A percentile compares a stretch with the other conserved stretches of the same genome.
These are phyloP conservation scores for Psilopsiagon aymara DNA, from an alignment of 2,113 vertebrate species.

Conservation along the genomic window DNA sequence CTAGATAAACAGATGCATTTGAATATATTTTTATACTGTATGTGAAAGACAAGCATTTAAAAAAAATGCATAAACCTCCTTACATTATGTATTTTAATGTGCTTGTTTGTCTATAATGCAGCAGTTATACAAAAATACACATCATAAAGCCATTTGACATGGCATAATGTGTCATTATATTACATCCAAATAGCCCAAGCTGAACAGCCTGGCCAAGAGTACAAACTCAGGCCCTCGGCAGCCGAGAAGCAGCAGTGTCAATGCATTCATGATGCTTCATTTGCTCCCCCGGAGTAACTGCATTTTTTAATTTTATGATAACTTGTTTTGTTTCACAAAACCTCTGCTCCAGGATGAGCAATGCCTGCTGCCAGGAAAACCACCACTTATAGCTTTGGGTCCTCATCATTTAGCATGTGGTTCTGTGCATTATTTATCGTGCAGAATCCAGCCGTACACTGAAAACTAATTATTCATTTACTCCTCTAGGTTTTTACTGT, in stretches of 20 bases:
- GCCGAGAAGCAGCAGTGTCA: neutral
- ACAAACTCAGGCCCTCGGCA: neutral
- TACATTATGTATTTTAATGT: neutral
- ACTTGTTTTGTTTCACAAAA: constrained; percentile 19
- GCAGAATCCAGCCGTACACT: neutral
- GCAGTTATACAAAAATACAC: neutral
- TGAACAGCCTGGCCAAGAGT: neutral
- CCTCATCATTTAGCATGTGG: neutral
- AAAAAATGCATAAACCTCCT: neutral
- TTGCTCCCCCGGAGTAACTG: neutral
- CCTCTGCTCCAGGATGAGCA: neutral
- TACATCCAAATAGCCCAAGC: neutral
- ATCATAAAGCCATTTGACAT: neutral
- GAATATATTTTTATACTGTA: neutral
- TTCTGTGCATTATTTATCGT: constrained; percentile 29
- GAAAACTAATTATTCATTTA: constrained; percentile 5
- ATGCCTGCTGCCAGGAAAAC: neutral
- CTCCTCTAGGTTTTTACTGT: neutral
- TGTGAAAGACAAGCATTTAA: neutral
- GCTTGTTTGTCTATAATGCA: neutral
- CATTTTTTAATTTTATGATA: constrained; percentile 5
- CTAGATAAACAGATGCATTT: neutral
- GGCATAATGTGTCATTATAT: neutral
- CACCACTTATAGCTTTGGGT: neutral
- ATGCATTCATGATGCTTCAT: neutral